phyloP scores from a whole-genome alignment of 2,113 vertebrate species.

The Mionectes macconnelli region DNA sequence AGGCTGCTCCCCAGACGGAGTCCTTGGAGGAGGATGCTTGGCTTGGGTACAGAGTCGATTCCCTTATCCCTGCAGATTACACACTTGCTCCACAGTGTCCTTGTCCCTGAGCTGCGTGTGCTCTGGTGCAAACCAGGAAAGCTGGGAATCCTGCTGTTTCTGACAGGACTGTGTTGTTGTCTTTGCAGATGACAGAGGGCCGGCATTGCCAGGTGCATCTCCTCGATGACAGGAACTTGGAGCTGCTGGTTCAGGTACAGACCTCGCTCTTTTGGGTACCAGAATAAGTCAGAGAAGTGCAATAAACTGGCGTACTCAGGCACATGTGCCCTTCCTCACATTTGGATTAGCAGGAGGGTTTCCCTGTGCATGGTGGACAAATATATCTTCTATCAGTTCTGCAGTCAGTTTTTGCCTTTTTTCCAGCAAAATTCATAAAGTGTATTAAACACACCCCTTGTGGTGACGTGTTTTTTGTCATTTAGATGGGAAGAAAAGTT shows the following conservation, averaged over 20 bases:
- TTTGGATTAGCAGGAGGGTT: background rate
- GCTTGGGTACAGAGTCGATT: accelerated
- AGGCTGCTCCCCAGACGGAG: background rate
- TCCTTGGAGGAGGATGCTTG: background rate
- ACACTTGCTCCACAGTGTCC: accelerated
- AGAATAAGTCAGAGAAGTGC: background rate
- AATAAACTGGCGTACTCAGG: background rate
- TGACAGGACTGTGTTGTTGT: slow-evolving; percentile 9
- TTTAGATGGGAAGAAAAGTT: background rate
- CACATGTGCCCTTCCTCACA: accelerated
- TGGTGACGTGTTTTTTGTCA: too few species aligned
- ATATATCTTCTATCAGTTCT: background rate
- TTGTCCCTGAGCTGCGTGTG: accelerated
- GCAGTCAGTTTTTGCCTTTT: background rate
- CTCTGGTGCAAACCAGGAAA: background rate
- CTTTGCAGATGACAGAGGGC: slow-evolving; percentile 93
- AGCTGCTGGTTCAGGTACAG: slow-evolving; percentile 95
- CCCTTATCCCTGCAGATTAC: background rate
- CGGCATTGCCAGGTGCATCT: slow-evolving; percentile 92
- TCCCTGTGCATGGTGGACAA: accelerated
- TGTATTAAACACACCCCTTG: background rate
- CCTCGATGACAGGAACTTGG: slow-evolving; percentile 91
- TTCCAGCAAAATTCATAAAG: background rate
- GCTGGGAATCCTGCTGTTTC: accelerated
- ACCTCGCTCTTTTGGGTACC: background rate